phyloP scores from a whole-genome alignment of 2,113 vertebrate genomes.

The Pan troglodytes region DNA sequence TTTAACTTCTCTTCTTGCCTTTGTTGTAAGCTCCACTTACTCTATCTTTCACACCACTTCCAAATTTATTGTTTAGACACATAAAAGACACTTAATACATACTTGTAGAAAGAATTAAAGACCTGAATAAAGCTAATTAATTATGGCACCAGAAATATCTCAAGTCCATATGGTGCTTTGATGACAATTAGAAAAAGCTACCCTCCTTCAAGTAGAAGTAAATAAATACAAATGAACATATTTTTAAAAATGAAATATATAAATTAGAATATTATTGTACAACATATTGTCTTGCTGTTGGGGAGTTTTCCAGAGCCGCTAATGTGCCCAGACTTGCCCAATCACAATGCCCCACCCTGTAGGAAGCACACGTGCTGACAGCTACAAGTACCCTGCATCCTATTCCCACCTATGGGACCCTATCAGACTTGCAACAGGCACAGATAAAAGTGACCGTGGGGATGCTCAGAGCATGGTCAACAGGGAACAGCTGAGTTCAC shows the following conservation, averaged over 20 bases:
- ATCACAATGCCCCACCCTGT: not conserved
- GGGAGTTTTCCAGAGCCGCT: not conserved
- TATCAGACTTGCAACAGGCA: not conserved
- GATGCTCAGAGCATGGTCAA: not conserved
- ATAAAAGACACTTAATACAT: not conserved
- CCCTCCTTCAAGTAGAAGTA: not conserved
- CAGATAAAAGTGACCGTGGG: not conserved
- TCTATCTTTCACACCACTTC: not conserved
- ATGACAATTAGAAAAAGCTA: not conserved
- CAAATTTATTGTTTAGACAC: not conserved
- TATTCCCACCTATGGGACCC: not conserved
- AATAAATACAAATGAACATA: not conserved
- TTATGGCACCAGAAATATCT: not conserved
- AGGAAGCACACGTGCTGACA: not conserved
- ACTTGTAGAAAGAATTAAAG: not conserved
- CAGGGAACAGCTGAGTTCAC: not conserved
- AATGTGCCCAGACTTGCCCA: fast-evolving
- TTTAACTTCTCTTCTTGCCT: not conserved
- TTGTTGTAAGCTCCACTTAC: fast-evolving
- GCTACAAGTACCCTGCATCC: not conserved
- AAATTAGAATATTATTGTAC: not conserved
- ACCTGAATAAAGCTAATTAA: not conserved
- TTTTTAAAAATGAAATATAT: not conserved
- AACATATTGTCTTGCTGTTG: not conserved
- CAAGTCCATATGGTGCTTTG: not conserved